Percentiles rank a stretch among this genome's conserved stretches.
phyloP scores from a whole-genome alignment of 2,888 invertebrate species.

The Campoletis raptor region DNA sequence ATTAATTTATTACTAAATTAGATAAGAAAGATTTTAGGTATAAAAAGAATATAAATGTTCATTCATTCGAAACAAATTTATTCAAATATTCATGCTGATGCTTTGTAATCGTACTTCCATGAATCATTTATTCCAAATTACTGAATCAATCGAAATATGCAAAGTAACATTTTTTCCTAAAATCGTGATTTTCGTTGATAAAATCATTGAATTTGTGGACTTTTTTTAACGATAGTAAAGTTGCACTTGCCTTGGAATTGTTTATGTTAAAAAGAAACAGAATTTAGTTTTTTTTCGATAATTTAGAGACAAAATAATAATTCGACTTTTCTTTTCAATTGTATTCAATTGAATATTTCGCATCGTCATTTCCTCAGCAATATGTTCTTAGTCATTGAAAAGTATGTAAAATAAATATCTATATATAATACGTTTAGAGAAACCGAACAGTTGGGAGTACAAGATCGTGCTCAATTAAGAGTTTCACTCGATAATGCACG shows the following conservation, averaged over 20 bases:
- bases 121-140: not conserved
- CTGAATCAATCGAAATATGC: not conserved
- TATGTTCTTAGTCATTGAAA: constrained; percentile 4
- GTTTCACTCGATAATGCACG: constrained; percentile 59
- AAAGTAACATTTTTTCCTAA: not conserved
- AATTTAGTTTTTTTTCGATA: not conserved
- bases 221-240: not conserved
- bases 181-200: not conserved
- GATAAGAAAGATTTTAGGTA: not conserved
- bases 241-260: not conserved
- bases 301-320: not conserved
- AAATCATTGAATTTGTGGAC: not conserved
- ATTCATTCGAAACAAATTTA: not conserved
- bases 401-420: not conserved
- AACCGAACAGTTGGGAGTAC: constrained; percentile 47
- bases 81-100: not conserved
- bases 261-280: not conserved
- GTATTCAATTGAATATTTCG: not conserved
- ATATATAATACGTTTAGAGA: constrained; percentile 38
- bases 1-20: not conserved
- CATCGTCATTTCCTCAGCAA: not conserved
- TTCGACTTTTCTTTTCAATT: not conserved
- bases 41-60: not conserved
- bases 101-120: not conserved
- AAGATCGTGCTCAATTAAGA: constrained; percentile 55